Evolutionary conservation across 2,888 invertebrate genomes (phyloP).

Genomic region (Drosophila helvetica): DNA sequence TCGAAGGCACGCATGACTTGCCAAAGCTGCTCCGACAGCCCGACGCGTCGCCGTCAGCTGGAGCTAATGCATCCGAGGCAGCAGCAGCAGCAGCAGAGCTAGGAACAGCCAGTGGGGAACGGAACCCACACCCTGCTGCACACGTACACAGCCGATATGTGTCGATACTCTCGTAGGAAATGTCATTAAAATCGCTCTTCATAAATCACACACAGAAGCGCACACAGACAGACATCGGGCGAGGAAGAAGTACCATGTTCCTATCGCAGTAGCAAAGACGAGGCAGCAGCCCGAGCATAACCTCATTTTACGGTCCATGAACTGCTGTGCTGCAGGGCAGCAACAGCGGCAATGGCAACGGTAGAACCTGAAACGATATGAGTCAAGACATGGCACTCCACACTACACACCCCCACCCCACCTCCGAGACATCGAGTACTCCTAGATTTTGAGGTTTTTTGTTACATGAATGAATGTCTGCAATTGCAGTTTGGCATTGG

Average conservation of each 20-base stretch:
- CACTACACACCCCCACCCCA: too few relatives aligned
- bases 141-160: conserved; percentile 53
- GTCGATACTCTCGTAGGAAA: conserved; percentile 76
- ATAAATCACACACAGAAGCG: conserved; percentile 76
- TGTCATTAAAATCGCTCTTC: conserved; percentile 83
- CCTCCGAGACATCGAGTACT: conserved; percentile 21
- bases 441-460: conserved; percentile 19
- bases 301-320: conserved; percentile 82
- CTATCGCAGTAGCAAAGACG: conserved; percentile 17
- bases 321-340: conserved; percentile 42
- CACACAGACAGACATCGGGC: conserved; percentile 4
- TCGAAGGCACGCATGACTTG: conserved; percentile 38
- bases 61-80: conserved; percentile 37
- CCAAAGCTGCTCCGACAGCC: conserved; percentile 16
- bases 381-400: background rate
- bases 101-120: conserved; percentile 25
- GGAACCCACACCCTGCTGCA: conserved; percentile 40
- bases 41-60: conserved; percentile 26
- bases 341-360: too few relatives aligned
- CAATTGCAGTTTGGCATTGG: conserved; percentile 31
- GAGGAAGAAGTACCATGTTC: conserved; percentile 67
- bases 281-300: conserved; percentile 73
- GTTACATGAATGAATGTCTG: conserved; percentile 5
- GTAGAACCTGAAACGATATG: background rate
- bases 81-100: conserved; percentile 25